phyloP scores from a whole-genome alignment of 2,113 vertebrate genomes.

The Carlito syrichta region DNA sequence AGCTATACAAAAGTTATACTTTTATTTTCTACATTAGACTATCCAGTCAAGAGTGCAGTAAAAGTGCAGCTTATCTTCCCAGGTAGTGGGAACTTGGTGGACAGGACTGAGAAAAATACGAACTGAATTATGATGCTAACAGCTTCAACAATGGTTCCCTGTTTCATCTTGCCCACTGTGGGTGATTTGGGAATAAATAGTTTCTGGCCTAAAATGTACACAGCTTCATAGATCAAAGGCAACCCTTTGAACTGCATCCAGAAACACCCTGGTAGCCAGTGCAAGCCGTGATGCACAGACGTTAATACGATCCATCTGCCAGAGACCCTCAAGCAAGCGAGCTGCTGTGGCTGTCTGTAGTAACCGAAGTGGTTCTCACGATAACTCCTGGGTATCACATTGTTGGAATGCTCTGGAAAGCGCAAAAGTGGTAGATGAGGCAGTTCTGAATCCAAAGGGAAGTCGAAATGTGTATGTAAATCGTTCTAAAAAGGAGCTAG shows the following conservation, averaged over 20 bases:
- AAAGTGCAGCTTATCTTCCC: background rate
- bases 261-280: constrained; percentile 61
- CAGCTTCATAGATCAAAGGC: constrained; percentile 69
- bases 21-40: background rate
- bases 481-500: background rate
- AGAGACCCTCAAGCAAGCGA: background rate
- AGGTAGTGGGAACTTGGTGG: background rate
- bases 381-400: background rate
- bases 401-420: background rate
- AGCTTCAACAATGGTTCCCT: constrained; percentile 1
- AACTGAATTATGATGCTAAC: constrained; percentile 16
- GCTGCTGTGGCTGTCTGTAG: background rate
- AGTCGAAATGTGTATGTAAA: background rate
- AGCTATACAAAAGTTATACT: background rate
- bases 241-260: constrained; percentile 60
- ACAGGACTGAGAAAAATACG: background rate
- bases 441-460: background rate
- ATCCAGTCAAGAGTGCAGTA: background rate
- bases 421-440: background rate
- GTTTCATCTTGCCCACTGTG: constrained; percentile 52
- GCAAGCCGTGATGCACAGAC: background rate
- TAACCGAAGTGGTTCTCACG: background rate
- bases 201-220: constrained; percentile 69
- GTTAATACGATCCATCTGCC: constrained; percentile 68
- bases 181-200: constrained; percentile 67